A percentile compares a stretch with the other conserved stretches of the same genome.
phyloP scores from a whole-genome alignment of 2,113 vertebrate genomes.

The Scomber japonicus region DNA sequence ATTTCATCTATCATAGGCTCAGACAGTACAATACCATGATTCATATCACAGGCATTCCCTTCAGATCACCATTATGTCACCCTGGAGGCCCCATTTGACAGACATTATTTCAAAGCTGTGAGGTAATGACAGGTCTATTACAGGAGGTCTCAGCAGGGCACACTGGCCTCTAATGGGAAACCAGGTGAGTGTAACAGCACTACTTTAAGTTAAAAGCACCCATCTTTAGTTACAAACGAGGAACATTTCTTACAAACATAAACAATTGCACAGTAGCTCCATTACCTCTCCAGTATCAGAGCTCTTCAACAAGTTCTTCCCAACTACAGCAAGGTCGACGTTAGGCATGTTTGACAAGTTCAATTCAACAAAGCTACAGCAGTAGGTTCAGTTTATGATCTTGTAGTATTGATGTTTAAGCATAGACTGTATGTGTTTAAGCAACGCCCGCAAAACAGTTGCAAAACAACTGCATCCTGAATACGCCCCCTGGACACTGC shows the following conservation, averaged over 20 bases:
- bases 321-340: constrained; percentile 80
- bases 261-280: background rate
- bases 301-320: constrained; percentile 84
- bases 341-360: constrained; percentile 68
- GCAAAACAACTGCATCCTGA: constrained; percentile 61
- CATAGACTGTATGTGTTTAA: background rate
- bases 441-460: constrained; percentile 32
- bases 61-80: constrained; percentile 40
- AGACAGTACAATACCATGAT: background rate
- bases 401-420: background rate
- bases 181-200: background rate
- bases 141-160: background rate
- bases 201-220: background rate
- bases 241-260: background rate
- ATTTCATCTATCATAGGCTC: background rate
- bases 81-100: constrained; percentile 25
- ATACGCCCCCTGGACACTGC: constrained; percentile 27
- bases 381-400: accelerated
- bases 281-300: constrained; percentile 79
- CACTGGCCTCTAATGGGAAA: background rate
- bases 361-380: background rate
- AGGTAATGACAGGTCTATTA: constrained; percentile 24
- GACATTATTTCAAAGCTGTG: background rate
- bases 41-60: background rate
- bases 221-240: background rate